phyloP scores from a whole-genome alignment of 92 coral and sea anemone species.

The Porites divaricata region DNA sequence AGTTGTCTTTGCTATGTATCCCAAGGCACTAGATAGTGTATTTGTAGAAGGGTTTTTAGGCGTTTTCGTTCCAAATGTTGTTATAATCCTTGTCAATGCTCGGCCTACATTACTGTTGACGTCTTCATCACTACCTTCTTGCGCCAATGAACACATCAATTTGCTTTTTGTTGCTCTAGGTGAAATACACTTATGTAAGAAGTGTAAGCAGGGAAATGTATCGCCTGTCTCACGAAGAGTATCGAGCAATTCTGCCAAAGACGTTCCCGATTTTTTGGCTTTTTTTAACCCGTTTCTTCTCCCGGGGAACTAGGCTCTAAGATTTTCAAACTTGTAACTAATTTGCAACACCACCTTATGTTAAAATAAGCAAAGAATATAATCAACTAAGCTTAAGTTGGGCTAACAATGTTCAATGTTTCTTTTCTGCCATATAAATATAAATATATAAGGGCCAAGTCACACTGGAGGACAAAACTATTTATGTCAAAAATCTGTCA shows the following conservation, averaged over 20 bases:
- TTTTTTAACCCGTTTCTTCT: constrained; percentile 4
- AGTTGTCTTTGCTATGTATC: too few species aligned
- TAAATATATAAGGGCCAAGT: too few species aligned
- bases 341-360: constrained; percentile 16
- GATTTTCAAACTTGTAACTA: constrained; percentile 21
- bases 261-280: constrained; percentile 2
- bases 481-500: too few species aligned
- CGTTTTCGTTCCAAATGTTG: too few species aligned
- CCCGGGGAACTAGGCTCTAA: background rate
- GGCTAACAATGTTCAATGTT: constrained; percentile 3
- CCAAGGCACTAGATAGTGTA: too few species aligned
- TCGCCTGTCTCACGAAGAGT: constrained; percentile 4
- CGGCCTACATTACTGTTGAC: background rate
- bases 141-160: constrained; percentile 1
- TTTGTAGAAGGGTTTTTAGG: too few species aligned
- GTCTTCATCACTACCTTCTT: constrained; percentile 24
- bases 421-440: constrained; percentile 4
- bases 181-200: constrained; percentile 19
- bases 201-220: constrained; percentile 17
- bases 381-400: constrained; percentile 10
- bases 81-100: too few species aligned
- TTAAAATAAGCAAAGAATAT: constrained; percentile 13
- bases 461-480: too few species aligned
- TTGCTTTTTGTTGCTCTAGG: constrained; percentile 14
- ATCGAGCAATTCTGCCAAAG: constrained; percentile 7